Evolutionary conservation across 1,140 invertebrate genomes (phyloP).

Genomic region (Pseudoatta argentina): DNA sequence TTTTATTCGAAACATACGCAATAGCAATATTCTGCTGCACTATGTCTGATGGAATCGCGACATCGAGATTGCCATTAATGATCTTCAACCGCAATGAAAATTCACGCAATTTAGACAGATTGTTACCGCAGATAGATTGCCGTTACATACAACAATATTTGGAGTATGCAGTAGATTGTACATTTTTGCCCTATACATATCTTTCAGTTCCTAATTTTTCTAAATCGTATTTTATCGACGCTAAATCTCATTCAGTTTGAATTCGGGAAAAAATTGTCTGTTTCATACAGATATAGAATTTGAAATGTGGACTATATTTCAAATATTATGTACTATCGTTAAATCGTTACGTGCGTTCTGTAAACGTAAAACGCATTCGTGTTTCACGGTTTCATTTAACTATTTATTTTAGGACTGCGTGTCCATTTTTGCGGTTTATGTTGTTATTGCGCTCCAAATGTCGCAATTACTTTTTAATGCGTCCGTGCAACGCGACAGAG

Average conservation of each 20-base stretch:
- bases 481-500: not conserved
- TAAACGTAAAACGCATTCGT: not conserved
- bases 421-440: not conserved
- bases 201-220: slow-evolving; percentile 1
- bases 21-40: slow-evolving; percentile 39
- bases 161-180: not conserved
- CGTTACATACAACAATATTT: slow-evolving; percentile 22
- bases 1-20: slow-evolving; percentile 43
- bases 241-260: not conserved
- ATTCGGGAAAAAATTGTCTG: slow-evolving; percentile 7
- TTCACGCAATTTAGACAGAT: slow-evolving; percentile 46
- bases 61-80: slow-evolving; percentile 41
- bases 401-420: not conserved
- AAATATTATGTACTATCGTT: not conserved
- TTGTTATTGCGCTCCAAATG: not conserved
- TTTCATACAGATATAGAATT: too few relatives aligned
- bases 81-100: slow-evolving; percentile 57
- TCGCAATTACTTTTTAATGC: slow-evolving; percentile 21
- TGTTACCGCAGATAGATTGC: slow-evolving; percentile 56
- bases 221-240: not conserved
- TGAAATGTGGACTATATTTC: not conserved
- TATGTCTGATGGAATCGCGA: slow-evolving; percentile 50
- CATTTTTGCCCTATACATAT: not conserved
- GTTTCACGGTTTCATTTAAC: slow-evolving; percentile 1
- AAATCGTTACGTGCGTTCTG: not conserved